Percentiles rank a stretch among this genome's conserved stretches.
Evolutionary conservation across 2,888 invertebrate species (phyloP).

Genomic region (Limnephilus rhombicus): DNA sequence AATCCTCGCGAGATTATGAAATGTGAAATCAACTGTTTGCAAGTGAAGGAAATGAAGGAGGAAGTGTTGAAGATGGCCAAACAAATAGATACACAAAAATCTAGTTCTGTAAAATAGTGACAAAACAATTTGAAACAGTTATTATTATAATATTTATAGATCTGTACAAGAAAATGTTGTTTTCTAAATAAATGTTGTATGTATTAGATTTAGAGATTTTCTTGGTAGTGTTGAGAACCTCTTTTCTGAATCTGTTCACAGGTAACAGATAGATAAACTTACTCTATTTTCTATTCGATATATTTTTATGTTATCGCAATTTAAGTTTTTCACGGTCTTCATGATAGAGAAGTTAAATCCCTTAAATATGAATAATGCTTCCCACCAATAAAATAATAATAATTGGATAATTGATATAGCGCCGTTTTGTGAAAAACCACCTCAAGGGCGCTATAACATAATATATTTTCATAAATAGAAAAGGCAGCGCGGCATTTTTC

Average conservation of each 20-base stretch:
- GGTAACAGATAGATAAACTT: not conserved
- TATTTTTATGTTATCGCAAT: too few relatives aligned
- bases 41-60: slow-evolving; percentile 48
- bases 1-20: not conserved
- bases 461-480: too few relatives aligned
- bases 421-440: too few relatives aligned
- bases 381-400: too few relatives aligned
- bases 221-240: slow-evolving; percentile 17
- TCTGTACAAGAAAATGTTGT: not conserved
- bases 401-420: too few relatives aligned
- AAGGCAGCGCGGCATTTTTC: too few relatives aligned
- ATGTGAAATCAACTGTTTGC: slow-evolving; percentile 49
- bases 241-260: slow-evolving; percentile 26
- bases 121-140: slow-evolving; percentile 9
- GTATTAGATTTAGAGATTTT: slow-evolving; percentile 23
- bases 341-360: too few relatives aligned
- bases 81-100: slow-evolving; percentile 27
- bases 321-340: too few relatives aligned
- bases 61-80: slow-evolving; percentile 51
- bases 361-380: too few relatives aligned
- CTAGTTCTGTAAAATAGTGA: not conserved
- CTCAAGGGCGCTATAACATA: too few relatives aligned
- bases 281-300: too few relatives aligned
- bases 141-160: not conserved
- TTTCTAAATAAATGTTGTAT: not conserved